Percentiles rank a stretch among this genome's conserved stretches.
Evolutionary conservation across 2,797 vertebrate species (phyloP).

Genomic region (Myotis vivesi): DNA sequence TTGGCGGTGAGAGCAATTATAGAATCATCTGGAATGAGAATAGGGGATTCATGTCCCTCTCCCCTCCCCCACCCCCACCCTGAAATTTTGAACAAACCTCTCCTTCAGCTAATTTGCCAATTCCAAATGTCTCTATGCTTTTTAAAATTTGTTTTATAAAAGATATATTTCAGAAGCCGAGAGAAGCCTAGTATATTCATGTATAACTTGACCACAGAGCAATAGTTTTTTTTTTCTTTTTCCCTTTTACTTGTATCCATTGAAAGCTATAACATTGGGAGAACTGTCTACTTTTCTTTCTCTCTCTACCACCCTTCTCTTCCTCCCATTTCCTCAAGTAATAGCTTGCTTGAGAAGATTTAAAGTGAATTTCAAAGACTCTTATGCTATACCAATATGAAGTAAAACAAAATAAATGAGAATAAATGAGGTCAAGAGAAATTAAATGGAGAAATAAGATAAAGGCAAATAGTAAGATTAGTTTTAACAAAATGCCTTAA

Average conservation of each 20-base stretch:
- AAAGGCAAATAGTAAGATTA: background rate
- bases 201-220: background rate
- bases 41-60: background rate
- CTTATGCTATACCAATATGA: background rate
- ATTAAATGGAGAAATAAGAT: conserved; percentile 14
- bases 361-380: background rate
- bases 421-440: conserved; percentile 8
- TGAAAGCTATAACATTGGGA: background rate
- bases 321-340: background rate
- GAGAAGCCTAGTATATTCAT: background rate
- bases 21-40: background rate
- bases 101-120: background rate
- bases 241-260: background rate
- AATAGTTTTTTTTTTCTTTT: background rate
- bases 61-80: background rate
- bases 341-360: background rate
- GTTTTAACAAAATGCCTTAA: background rate
- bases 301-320: background rate
- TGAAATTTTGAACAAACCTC: background rate
- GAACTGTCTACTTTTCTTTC: background rate
- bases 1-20: background rate
- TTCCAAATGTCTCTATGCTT: background rate
- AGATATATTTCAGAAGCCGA: background rate
- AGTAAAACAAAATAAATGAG: background rate
- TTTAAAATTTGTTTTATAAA: background rate